Percentiles rank a stretch among this genome's conserved stretches.
Evolutionary conservation across 2,113 vertebrate genomes (phyloP).

Genomic region (Mus pahari): DNA sequence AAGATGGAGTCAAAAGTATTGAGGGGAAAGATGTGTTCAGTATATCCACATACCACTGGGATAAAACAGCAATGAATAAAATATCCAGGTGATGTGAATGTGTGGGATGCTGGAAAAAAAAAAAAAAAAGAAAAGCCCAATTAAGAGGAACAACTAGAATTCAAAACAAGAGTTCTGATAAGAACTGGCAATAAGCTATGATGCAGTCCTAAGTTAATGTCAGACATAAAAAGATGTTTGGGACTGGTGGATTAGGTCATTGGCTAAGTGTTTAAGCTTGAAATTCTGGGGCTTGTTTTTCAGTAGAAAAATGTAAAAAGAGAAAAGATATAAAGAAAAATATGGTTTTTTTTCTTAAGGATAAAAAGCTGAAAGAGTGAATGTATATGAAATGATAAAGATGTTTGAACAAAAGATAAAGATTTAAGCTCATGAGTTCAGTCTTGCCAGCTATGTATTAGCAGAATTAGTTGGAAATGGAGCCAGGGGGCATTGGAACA

Average conservation of each 20-base stretch:
- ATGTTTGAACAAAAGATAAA: not conserved
- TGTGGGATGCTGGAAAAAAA: not conserved
- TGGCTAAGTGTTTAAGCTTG: not conserved
- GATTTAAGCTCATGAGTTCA: not conserved
- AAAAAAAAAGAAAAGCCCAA: not conserved
- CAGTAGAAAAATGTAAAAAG: not conserved
- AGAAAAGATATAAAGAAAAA: not conserved
- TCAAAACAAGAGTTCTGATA: not conserved
- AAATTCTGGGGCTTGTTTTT: not conserved
- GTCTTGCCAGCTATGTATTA: not conserved
- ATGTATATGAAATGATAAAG: not conserved
- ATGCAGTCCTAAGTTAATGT: not conserved
- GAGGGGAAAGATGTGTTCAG: not conserved
- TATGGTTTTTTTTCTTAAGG: not conserved
- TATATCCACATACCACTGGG: not conserved
- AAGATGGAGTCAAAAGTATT: not conserved
- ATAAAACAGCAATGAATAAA: not conserved
- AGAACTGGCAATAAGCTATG: not conserved
- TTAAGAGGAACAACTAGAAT: not conserved
- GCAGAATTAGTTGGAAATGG: not conserved
- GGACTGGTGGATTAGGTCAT: not conserved
- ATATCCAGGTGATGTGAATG: not conserved
- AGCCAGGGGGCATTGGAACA: not conserved
- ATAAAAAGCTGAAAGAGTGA: not conserved
- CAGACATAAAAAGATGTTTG: not conserved